A percentile compares a stretch with the other conserved stretches of the same genome.
phyloP scores from a whole-genome alignment of 2,797 vertebrate genomes.

The Ptychobarbus kaznakovi region DNA sequence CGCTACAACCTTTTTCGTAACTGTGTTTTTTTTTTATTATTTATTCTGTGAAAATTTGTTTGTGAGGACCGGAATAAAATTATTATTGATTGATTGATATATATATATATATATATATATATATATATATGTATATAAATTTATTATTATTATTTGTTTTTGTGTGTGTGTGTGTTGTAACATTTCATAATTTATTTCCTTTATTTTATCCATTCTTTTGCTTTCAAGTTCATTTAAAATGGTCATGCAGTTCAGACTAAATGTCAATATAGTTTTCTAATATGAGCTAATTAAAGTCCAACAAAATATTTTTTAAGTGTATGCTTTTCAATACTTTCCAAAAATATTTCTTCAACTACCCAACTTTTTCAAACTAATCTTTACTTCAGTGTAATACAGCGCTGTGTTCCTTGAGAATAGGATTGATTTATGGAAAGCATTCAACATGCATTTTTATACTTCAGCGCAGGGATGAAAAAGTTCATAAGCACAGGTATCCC shows the following conservation, averaged over 20 bases:
- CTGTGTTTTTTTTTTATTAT: too few species aligned
- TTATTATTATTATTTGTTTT: too few species aligned
- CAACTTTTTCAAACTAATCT: background rate
- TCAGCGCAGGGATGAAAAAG: background rate
- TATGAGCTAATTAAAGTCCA: background rate
- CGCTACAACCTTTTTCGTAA: too few species aligned
- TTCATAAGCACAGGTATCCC: conserved; percentile 2
- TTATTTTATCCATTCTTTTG: background rate
- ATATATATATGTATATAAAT: too few species aligned
- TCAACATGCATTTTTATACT: background rate
- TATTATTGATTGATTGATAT: too few species aligned
- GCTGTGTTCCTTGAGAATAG: background rate
- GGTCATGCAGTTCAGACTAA: background rate
- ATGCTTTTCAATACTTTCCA: too few species aligned
- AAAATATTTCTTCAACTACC: background rate
- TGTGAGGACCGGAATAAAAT: too few species aligned
- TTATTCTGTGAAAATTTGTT: too few species aligned
- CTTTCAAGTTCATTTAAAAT: background rate
- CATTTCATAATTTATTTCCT: background rate
- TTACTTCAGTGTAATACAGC: background rate
- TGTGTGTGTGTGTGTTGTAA: too few species aligned
- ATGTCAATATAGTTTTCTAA: background rate
- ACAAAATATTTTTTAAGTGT: too few species aligned
- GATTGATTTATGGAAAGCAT: background rate
- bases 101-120: too few species aligned